Conservation (phyloP, 2,888 invertebrate genomes). For the Schizaphis graminum region DNA sequence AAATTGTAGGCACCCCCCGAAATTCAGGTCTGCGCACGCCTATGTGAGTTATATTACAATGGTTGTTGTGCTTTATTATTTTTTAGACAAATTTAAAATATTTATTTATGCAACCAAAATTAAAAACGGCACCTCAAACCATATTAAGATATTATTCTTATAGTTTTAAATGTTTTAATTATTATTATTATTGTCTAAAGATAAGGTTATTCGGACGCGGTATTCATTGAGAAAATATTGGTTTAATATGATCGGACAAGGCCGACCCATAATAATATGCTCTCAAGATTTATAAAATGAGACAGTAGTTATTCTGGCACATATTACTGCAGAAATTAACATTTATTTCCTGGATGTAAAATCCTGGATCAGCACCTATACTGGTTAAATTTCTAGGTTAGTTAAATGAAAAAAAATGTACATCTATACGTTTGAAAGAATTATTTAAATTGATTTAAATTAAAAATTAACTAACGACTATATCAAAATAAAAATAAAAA, state of each 20-base stretch:
- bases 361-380: not conserved
- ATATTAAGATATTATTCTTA: not conserved
- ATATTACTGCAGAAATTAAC: not conserved
- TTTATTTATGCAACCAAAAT: not conserved
- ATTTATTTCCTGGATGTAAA: constrained; percentile 33
- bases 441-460: not conserved
- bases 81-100: not conserved
- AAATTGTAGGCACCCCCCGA: too few species aligned
- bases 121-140: not conserved
- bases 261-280: not conserved
- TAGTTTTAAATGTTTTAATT: too few species aligned
- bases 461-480: not conserved
- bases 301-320: not conserved
- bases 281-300: not conserved
- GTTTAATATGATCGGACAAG: not conserved
- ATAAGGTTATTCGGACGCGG: constrained; percentile 28
- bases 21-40: too few species aligned
- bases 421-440: not conserved
- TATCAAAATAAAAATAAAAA: not conserved
- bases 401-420: not conserved
- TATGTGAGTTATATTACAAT: not conserved
- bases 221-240: not conserved
- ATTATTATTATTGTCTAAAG: not conserved
- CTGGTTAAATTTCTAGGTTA: constrained; percentile 26
- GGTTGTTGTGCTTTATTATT: not conserved